A percentile compares a stretch with the other conserved stretches of the same genome.
phyloP scores from a whole-genome alignment of 2,113 vertebrate genomes.

The Hypocryptadius cinnamomeus region DNA sequence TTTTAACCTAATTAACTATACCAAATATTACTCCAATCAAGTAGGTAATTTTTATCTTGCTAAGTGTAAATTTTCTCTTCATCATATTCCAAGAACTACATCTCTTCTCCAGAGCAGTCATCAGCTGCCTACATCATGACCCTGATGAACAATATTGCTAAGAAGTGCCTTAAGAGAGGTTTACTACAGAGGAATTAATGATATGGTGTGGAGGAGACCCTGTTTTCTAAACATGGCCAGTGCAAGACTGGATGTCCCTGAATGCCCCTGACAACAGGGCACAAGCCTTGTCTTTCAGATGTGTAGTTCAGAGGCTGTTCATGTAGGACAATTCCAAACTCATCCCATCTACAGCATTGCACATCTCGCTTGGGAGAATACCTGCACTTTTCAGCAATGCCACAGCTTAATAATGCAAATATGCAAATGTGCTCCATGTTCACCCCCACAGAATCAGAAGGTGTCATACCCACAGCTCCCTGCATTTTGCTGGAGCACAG shows the following conservation, averaged over 20 bases:
- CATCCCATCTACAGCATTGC: not conserved
- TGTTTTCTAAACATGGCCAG: not conserved
- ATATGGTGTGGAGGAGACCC: not conserved
- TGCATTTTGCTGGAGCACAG: not conserved
- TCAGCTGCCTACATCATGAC: not conserved
- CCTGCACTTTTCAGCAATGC: not conserved
- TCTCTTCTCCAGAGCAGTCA: not conserved
- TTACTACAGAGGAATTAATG: not conserved
- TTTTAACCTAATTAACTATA: not conserved
- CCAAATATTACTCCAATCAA: not conserved
- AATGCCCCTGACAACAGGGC: not conserved
- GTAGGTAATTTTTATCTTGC: not conserved
- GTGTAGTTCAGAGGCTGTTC: not conserved
- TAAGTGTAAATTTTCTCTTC: not conserved
- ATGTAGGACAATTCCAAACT: not conserved
- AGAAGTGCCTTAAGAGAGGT: not conserved
- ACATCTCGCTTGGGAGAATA: not conserved
- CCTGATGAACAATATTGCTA: not conserved
- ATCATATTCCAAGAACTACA: not conserved
- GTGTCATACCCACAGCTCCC: not conserved
- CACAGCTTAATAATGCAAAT: not conserved
- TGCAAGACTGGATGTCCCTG: not conserved
- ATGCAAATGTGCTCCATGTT: not conserved
- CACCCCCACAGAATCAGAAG: rapidly evolving
- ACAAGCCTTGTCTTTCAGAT: not conserved